These are phyloP conservation scores for Contarinia nasturtii DNA, from an alignment of 1,140 invertebrate genomes.

Conservation along the genomic window DNA sequence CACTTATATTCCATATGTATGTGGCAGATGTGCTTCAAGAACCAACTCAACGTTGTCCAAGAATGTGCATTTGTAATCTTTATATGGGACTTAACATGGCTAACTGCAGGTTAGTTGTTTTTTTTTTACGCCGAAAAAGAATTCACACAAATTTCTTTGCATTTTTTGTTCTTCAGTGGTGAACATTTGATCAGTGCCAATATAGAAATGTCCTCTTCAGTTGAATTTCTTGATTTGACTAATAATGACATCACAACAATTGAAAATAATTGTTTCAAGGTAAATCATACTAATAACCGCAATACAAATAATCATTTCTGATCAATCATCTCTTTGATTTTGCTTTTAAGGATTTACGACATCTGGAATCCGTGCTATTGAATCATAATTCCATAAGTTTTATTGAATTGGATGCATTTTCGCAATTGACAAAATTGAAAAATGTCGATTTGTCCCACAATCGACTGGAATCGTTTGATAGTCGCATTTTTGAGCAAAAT, in stretches of 20 bases:
- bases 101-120: conserved; percentile 16
- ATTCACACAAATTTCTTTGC: background rate
- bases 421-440: conserved; percentile 8
- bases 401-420: conserved; percentile 15
- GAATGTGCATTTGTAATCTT: conserved; percentile 16
- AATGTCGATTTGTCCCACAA: conserved; percentile 18
- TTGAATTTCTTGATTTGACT: conserved; percentile 19
- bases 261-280: conserved; percentile 17
- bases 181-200: conserved; percentile 18
- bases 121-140: background rate
- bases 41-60: conserved; percentile 14
- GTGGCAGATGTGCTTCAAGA: conserved; percentile 1
- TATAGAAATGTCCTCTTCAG: conserved; percentile 15
- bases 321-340: no score
- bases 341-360: conserved; percentile 9
- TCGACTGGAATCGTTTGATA: conserved; percentile 17
- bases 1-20: no score
- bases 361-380: conserved; percentile 13
- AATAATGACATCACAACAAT: conserved; percentile 21
- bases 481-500: conserved; percentile 15
- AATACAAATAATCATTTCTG: no score
- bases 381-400: conserved; percentile 17
- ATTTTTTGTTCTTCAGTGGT: conserved; percentile 9
- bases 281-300: conserved; percentile 4
- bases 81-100: conserved; percentile 15